Conservation (phyloP, 2,888 invertebrate genomes). For the Crematogaster levior region DNA sequence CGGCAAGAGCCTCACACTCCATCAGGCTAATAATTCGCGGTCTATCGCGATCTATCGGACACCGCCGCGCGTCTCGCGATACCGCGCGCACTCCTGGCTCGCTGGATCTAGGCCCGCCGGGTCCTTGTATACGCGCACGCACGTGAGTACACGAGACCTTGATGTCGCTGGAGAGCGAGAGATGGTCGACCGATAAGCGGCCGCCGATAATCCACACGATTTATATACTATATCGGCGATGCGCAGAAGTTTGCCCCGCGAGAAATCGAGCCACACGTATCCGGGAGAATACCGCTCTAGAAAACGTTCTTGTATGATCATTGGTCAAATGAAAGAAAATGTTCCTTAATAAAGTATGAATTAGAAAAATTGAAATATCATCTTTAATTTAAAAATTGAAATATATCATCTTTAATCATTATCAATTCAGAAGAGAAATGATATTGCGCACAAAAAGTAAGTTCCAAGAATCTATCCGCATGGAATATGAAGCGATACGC, state of each 20-base stretch:
- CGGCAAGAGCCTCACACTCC: conserved; percentile 51
- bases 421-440: not conserved
- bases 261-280: not conserved
- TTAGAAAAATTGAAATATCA: not conserved
- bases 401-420: too few species aligned
- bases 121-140: conserved; percentile 14
- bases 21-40: conserved; percentile 36
- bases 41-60: conserved; percentile 49
- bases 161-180: conserved; percentile 55
- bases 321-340: too few species aligned
- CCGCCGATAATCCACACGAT: conserved; percentile 61
- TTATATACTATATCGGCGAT: conserved; percentile 54
- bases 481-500: not conserved
- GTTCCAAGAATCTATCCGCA: not conserved
- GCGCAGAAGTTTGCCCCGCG: conserved; percentile 7
- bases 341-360: too few species aligned
- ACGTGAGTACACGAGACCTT: conserved; percentile 31
- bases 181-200: conserved; percentile 68
- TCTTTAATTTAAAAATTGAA: too few species aligned
- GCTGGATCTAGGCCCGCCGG: not conserved
- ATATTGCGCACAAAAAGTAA: not conserved
- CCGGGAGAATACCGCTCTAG: not conserved
- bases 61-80: not conserved
- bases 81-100: conserved; percentile 28
- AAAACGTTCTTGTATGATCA: not conserved